Percentiles rank a stretch among this genome's conserved stretches.
Conservation (phyloP, 2,113 vertebrate genomes). For the Aptenodytes patagonicus region DNA sequence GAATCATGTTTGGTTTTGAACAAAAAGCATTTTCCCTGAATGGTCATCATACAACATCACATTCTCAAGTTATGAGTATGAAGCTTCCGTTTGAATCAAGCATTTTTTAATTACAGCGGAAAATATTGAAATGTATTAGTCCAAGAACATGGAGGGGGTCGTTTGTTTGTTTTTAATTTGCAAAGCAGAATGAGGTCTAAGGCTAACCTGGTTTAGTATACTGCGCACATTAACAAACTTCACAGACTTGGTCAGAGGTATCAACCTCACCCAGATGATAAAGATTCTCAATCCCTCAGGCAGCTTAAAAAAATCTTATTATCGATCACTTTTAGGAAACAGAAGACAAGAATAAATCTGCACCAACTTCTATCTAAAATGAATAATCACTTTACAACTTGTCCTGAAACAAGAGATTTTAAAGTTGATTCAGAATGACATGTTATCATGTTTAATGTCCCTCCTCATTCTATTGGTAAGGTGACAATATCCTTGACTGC, state of each 20-base stretch:
- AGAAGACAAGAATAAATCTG: constrained; percentile 2
- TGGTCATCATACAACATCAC: background rate
- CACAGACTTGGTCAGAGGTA: background rate
- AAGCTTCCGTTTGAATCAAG: background rate
- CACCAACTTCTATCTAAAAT: background rate
- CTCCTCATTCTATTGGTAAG: background rate
- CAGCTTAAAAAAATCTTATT: background rate
- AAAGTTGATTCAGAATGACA: background rate
- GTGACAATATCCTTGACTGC: background rate
- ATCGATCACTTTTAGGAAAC: background rate
- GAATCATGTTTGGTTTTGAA: background rate
- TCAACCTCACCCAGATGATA: background rate
- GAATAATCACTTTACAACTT: background rate
- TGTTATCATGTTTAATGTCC: background rate
- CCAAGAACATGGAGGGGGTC: background rate
- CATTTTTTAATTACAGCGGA: background rate
- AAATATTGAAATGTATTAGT: background rate
- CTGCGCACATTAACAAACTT: background rate
- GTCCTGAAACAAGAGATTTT: background rate
- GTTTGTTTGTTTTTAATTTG: background rate
- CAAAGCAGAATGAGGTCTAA: background rate
- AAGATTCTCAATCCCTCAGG: background rate
- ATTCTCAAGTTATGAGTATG: background rate
- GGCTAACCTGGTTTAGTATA: background rate
- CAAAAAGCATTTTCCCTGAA: background rate